Conservation (phyloP, 2,888 invertebrate genomes). For the Drosophila antonietae region DNA sequence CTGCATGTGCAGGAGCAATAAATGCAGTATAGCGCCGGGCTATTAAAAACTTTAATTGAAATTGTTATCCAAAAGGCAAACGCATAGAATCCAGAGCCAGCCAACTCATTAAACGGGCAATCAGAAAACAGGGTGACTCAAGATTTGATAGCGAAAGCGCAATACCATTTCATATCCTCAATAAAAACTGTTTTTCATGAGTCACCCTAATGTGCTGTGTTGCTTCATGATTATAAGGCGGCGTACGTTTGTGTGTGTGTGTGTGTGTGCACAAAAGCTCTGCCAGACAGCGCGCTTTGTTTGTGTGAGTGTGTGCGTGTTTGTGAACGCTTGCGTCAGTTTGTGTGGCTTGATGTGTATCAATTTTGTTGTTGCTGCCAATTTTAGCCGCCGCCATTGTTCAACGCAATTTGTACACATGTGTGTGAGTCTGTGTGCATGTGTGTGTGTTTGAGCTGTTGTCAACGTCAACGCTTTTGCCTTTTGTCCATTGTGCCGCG, state of each 20-base stretch:
- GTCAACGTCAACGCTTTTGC: constrained; percentile 66
- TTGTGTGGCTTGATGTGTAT: constrained; percentile 54
- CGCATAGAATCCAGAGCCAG: constrained; percentile 1
- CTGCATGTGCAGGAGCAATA: constrained; percentile 37
- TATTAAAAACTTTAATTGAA: constrained; percentile 68
- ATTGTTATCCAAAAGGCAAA: constrained; percentile 45
- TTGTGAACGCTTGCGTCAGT: constrained; percentile 46
- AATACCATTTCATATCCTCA: background rate
- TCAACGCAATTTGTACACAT: constrained; percentile 44
- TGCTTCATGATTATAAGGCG: constrained; percentile 35
- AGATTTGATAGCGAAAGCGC: constrained; percentile 16
- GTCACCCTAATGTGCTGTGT: constrained; percentile 37
- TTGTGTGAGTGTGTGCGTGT: constrained; percentile 3
- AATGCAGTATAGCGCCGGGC: constrained; percentile 38
- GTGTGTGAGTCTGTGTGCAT: constrained; percentile 23
- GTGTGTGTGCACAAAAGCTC: constrained; percentile 39
- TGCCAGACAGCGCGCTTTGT: constrained; percentile 52
- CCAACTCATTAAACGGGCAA: constrained; percentile 42
- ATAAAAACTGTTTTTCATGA: constrained; percentile 27
- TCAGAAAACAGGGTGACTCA: constrained; percentile 34
- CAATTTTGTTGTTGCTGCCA: constrained; percentile 62
- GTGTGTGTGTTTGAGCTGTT: constrained; percentile 22
- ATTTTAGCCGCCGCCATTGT: constrained; percentile 58
- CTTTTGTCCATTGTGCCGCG: constrained; percentile 55
- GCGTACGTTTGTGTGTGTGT: constrained; percentile 3